Conservation (phyloP, 2,888 invertebrate species). For the Scrobipalpa costella region DNA sequence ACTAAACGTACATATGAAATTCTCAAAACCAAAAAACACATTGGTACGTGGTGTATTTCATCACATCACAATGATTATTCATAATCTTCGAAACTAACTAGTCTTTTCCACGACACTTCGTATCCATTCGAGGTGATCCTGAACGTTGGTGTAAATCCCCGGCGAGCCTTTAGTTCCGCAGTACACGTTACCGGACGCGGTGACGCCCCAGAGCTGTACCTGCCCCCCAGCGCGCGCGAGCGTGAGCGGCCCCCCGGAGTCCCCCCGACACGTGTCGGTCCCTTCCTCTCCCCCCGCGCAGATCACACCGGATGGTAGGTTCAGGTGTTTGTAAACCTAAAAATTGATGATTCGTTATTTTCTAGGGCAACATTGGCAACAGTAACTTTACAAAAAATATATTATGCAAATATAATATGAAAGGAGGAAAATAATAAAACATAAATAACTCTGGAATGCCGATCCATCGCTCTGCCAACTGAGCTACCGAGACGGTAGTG, state of each 20-base stretch:
- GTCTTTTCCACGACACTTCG: slow-evolving; percentile 32
- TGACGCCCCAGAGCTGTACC: slow-evolving; percentile 54
- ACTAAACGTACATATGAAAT: too few relatives aligned
- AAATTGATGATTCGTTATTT: not conserved
- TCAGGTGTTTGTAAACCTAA: slow-evolving; percentile 36
- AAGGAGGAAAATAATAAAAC: not conserved
- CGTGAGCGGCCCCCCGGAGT: slow-evolving; percentile 61
- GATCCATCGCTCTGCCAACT: too few relatives aligned
- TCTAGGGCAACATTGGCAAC: too few relatives aligned
- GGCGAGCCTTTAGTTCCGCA: slow-evolving; percentile 54
- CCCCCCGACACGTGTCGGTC: slow-evolving; percentile 58
- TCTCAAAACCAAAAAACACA: too few relatives aligned
- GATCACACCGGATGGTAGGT: slow-evolving; percentile 46
- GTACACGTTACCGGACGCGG: slow-evolving; percentile 47
- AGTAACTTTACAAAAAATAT: too few relatives aligned
- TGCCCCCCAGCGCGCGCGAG: too few relatives aligned
- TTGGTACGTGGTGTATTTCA: too few relatives aligned
- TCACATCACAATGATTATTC: not conserved
- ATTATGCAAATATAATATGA: not conserved
- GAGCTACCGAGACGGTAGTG: too few relatives aligned
- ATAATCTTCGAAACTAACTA: too few relatives aligned
- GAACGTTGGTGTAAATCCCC: slow-evolving; percentile 56
- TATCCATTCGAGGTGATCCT: slow-evolving; percentile 53
- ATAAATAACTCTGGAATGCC: too few relatives aligned
- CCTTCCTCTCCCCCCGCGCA: slow-evolving; percentile 58